Conservation (phyloP, 2,797 vertebrate species). For the Morelia viridis region DNA sequence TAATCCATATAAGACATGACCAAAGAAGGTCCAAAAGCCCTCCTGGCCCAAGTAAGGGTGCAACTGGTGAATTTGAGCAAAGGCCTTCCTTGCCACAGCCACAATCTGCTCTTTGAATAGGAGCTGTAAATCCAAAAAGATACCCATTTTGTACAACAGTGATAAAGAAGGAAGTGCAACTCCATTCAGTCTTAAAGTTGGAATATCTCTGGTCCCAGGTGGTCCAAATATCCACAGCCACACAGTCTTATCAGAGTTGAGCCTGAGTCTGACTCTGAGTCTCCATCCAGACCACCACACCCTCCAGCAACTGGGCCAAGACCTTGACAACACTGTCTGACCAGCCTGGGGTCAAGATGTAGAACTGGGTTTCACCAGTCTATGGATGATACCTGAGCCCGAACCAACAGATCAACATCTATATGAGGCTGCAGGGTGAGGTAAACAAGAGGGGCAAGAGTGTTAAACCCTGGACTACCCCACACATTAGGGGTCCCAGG, state of each 20-base stretch:
- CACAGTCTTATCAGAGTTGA: background rate
- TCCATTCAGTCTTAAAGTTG: background rate
- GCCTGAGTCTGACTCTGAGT: background rate
- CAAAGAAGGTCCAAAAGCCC: background rate
- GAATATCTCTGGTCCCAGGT: background rate
- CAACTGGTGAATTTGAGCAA: background rate
- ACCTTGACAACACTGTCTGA: background rate
- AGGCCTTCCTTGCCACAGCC: background rate
- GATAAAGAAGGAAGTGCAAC: background rate
- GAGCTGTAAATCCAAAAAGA: background rate
- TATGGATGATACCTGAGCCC: background rate
- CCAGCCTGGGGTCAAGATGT: background rate
- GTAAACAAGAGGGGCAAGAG: background rate
- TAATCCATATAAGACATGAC: background rate
- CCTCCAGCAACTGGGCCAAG: background rate
- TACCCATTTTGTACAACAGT: background rate
- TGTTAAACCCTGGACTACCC: background rate
- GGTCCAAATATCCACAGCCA: background rate
- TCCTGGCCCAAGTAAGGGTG: background rate
- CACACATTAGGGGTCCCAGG: background rate
- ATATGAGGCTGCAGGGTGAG: too few species aligned
- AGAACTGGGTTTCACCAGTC: background rate
- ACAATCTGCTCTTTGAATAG: background rate
- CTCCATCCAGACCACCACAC: background rate
- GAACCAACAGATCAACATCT: background rate